Evolutionary conservation across 2,797 vertebrate genomes (phyloP).

Genomic region (Eulemur albifrons): DNA sequence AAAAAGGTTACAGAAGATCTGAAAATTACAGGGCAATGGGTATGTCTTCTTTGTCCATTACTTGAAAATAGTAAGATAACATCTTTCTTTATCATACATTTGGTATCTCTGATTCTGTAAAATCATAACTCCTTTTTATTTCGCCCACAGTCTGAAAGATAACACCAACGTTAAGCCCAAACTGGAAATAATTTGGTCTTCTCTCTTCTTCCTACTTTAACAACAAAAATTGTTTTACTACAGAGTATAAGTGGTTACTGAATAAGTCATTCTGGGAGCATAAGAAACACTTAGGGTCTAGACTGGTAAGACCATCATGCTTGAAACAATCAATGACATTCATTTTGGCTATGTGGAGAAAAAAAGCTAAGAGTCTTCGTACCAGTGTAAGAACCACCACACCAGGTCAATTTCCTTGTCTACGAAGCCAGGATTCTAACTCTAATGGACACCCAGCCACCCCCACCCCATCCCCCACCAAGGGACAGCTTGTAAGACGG

Average conservation of each 20-base stretch:
- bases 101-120: not conserved
- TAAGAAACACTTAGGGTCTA: not conserved
- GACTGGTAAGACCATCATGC: not conserved
- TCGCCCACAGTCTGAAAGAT: not conserved
- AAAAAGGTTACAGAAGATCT: constrained; percentile 81
- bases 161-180: not conserved
- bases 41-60: constrained; percentile 53
- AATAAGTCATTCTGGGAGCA: not conserved
- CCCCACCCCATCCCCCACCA: accelerated
- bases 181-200: not conserved
- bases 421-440: not conserved
- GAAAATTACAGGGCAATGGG: constrained; percentile 76
- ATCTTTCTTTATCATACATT: constrained; percentile 10
- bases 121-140: not conserved
- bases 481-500: not conserved
- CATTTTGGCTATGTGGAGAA: not conserved
- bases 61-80: not conserved
- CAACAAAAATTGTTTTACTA: not conserved
- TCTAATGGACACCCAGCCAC: not conserved
- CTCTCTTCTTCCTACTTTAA: constrained; percentile 16
- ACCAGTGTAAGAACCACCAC: not conserved
- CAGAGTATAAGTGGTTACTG: not conserved
- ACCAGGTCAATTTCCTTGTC: not conserved
- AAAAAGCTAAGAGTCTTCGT: not conserved
- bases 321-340: not conserved